A percentile compares a stretch with the other conserved stretches of the same genome.
These are phyloP conservation scores for Ptyas mucosa DNA, from an alignment of 2,113 vertebrate genomes.

Conservation along the genomic window DNA sequence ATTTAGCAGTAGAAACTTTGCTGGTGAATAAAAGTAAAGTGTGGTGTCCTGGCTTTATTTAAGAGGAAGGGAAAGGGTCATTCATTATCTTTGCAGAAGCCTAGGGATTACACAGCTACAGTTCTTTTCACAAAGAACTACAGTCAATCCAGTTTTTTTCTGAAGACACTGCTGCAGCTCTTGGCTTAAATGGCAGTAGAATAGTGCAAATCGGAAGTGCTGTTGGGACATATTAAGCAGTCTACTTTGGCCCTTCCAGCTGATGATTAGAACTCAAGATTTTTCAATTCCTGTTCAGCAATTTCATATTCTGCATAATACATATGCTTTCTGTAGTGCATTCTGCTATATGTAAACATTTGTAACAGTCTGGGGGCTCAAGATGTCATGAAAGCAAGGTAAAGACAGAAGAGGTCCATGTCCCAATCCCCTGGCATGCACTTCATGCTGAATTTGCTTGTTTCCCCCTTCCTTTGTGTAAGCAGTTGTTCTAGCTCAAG, in stretches of 20 bases:
- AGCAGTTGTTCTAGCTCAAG: slow-evolving; percentile 2
- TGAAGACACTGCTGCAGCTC: slow-evolving; percentile 29
- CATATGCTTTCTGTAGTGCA: slow-evolving; percentile 40
- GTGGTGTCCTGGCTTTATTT: neutral
- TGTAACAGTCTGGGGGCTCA: slow-evolving; percentile 23
- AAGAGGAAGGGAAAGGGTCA: neutral
- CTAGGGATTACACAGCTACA: neutral
- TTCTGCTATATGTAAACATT: slow-evolving; percentile 30
- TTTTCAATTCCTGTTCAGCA: slow-evolving; percentile 41
- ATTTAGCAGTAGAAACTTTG: neutral
- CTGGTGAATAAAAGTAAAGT: neutral
- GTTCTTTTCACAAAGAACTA: slow-evolving; percentile 1
- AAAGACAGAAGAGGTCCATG: slow-evolving; percentile 14
- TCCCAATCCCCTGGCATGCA: slow-evolving; percentile 18
- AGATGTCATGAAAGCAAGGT: slow-evolving; percentile 18
- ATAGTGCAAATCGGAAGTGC: slow-evolving; percentile 56
- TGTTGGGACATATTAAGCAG: slow-evolving; percentile 44
- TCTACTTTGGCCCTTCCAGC: slow-evolving; percentile 29
- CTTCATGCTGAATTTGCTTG: slow-evolving; percentile 9
- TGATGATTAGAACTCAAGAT: slow-evolving; percentile 43
- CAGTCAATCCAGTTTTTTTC: slow-evolving; percentile 9
- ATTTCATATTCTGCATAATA: slow-evolving; percentile 51
- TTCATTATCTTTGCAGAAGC: neutral
- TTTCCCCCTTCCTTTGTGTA: neutral
- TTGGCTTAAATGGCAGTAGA: slow-evolving; percentile 12